Evolutionary conservation across 2,888 invertebrate species (phyloP).

Genomic region (Leucophenga montana): DNA sequence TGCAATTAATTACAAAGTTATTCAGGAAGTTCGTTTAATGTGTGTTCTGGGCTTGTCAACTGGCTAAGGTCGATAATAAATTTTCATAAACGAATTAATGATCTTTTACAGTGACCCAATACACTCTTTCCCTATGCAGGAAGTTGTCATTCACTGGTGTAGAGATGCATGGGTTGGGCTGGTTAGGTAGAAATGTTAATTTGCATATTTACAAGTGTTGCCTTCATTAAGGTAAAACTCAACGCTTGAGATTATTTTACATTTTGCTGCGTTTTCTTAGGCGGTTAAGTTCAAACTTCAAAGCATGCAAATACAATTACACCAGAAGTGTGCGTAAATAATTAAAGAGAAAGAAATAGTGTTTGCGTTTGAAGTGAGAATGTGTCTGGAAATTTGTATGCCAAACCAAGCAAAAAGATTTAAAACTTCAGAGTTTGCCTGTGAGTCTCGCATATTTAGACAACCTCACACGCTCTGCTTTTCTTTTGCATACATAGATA

Average conservation of each 20-base stretch:
- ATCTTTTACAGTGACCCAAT: conserved; percentile 31
- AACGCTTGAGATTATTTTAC: conserved; percentile 31
- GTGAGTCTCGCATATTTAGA: background rate
- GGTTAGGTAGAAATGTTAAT: conserved; percentile 13
- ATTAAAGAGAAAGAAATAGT: conserved; percentile 50
- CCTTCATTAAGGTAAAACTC: conserved; percentile 54
- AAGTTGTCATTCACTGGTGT: conserved; percentile 28
- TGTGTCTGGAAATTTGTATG: background rate
- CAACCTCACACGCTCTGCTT: too few species aligned
- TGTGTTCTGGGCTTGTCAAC: conserved; percentile 48
- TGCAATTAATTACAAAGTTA: conserved; percentile 60
- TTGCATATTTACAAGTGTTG: conserved; percentile 44
- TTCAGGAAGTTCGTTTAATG: conserved; percentile 36
- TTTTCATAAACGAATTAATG: conserved; percentile 59
- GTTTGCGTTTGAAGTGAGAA: background rate
- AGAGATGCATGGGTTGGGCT: conserved; percentile 26
- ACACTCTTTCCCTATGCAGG: conserved; percentile 4
- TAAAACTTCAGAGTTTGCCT: background rate
- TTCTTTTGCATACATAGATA: too few species aligned
- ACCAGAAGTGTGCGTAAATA: conserved; percentile 55
- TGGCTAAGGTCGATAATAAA: conserved; percentile 54
- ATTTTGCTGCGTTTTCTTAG: conserved; percentile 40
- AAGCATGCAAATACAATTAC: conserved; percentile 16
- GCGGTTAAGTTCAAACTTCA: conserved; percentile 37
- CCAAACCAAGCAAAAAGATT: background rate